Percentiles rank a stretch among this genome's conserved stretches.
These are phyloP conservation scores for Plestiodon gilberti DNA, from an alignment of 2,113 vertebrate genomes.

Conservation along the genomic window DNA sequence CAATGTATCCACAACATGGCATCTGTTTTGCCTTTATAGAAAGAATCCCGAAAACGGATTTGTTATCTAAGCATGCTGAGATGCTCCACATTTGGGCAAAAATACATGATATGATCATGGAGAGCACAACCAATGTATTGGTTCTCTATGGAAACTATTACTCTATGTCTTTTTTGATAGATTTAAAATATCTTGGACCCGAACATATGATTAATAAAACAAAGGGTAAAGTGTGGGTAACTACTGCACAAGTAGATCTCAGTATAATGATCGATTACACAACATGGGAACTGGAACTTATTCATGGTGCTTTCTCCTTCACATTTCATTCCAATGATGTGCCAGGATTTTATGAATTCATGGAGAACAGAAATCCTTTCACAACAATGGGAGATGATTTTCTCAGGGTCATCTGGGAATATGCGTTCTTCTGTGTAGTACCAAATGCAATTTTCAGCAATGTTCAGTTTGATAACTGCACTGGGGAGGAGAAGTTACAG, in stretches of 20 bases:
- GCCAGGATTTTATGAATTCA: background rate
- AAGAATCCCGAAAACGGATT: background rate
- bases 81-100: background rate
- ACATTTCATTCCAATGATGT: background rate
- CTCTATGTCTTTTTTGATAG: background rate
- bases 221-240: background rate
- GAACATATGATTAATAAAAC: background rate
- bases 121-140: background rate
- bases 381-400: background rate
- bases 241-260: background rate
- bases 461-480: background rate
- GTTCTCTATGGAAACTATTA: background rate
- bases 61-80: background rate
- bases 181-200: background rate
- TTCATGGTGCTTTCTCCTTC: background rate
- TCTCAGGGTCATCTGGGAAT: background rate
- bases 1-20: background rate
- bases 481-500: background rate
- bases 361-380: background rate
- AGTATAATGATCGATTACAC: background rate
- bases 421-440: background rate
- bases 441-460: no score
- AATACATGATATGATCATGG: background rate
- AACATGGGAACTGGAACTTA: background rate
- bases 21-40: background rate